phyloP scores from a whole-genome alignment of 2,888 invertebrate genomes.

The Aplocera efformata region DNA sequence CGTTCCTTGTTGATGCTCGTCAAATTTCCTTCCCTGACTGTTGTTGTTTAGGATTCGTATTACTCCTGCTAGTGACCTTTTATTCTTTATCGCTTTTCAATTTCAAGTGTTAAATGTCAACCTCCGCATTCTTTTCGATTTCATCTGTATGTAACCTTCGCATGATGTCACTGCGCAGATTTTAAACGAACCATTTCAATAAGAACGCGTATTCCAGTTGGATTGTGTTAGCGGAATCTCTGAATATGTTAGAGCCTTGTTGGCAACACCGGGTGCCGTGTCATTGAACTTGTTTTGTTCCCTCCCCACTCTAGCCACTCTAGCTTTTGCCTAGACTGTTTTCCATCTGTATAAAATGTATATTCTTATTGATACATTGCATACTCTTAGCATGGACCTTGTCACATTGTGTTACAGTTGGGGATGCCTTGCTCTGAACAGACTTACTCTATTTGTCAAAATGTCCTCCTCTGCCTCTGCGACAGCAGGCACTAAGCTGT shows the following conservation, averaged over 20 bases:
- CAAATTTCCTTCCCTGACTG: too few relatives aligned
- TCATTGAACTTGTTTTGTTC: constrained; percentile 40
- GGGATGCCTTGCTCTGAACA: too few relatives aligned
- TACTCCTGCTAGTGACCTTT: too few relatives aligned
- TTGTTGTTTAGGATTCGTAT: too few relatives aligned
- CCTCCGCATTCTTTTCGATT: constrained; percentile 7
- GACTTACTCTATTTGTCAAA: too few relatives aligned
- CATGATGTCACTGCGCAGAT: constrained; percentile 17
- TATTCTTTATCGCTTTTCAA: too few relatives aligned
- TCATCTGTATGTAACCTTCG: constrained; percentile 14
- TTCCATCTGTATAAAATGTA: constrained; percentile 6
- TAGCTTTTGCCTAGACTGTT: constrained; percentile 26
- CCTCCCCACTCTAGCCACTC: constrained; percentile 21
- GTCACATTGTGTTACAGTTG: too few relatives aligned
- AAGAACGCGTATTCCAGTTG: constrained; percentile 21
- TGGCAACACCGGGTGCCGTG: constrained; percentile 19
- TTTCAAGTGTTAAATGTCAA: not conserved
- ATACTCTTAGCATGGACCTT: too few relatives aligned
- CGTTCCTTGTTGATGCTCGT: constrained; percentile 5
- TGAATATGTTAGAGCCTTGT: not conserved
- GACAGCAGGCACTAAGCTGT: too few relatives aligned
- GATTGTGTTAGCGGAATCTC: too few relatives aligned
- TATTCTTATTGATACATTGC: not conserved
- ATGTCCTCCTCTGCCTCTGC: too few relatives aligned
- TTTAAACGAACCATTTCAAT: constrained; percentile 18